Evolutionary conservation across 1,140 invertebrate genomes (phyloP).

Genomic region (Scaptomyza montana): DNA sequence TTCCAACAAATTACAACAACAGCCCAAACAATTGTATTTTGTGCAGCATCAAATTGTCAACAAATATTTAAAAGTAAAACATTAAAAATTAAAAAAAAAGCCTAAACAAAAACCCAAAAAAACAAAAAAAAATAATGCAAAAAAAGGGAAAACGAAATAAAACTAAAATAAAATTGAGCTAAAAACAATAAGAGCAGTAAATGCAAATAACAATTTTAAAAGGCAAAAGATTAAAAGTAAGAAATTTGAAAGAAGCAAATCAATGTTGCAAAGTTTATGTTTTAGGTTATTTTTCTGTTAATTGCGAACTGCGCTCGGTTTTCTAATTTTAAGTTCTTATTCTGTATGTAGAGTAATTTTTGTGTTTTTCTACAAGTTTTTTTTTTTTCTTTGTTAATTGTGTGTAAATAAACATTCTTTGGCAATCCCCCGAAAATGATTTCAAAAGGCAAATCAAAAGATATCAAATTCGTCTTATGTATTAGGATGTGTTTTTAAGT

Average conservation of each 20-base stretch:
- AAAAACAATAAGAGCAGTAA: slow-evolving; percentile 37
- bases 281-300: slow-evolving; percentile 55
- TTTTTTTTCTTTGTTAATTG: slow-evolving; percentile 58
- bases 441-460: slow-evolving; percentile 52
- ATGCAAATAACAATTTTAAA: slow-evolving; percentile 42
- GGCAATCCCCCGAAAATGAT: slow-evolving; percentile 13
- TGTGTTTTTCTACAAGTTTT: slow-evolving; percentile 25
- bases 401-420: slow-evolving; percentile 70
- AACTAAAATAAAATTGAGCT: slow-evolving; percentile 35
- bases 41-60: slow-evolving; percentile 80
- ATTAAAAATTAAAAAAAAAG: slow-evolving; percentile 54
- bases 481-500: slow-evolving; percentile 50
- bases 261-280: slow-evolving; percentile 47
- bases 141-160: slow-evolving; percentile 35
- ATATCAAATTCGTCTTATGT: slow-evolving; percentile 61
- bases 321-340: slow-evolving; percentile 68
- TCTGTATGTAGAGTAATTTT: slow-evolving; percentile 33
- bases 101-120: slow-evolving; percentile 37
- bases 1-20: slow-evolving; percentile 80
- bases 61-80: slow-evolving; percentile 74
- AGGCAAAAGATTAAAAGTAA: not conserved
- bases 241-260: slow-evolving; percentile 28
- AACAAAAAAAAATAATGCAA: slow-evolving; percentile 55
- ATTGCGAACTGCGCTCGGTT: slow-evolving; percentile 56
- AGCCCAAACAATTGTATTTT: slow-evolving; percentile 82